These are phyloP conservation scores for Aricia agestis DNA, from an alignment of 1,140 invertebrate genomes.

Conservation along the genomic window DNA sequence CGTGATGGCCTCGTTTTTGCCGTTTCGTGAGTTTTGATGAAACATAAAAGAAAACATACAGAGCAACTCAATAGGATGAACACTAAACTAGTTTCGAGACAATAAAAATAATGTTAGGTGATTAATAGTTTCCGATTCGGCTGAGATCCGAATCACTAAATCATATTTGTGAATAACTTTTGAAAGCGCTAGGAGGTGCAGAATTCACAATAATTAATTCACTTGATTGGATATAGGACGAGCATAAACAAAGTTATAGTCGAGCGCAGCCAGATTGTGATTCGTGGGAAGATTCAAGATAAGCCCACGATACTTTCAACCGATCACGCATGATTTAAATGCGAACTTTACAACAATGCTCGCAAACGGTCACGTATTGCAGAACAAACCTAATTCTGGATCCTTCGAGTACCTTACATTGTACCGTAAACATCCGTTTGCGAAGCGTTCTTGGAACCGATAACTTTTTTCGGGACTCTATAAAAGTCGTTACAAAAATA, in stretches of 20 bases:
- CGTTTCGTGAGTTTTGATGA: neutral
- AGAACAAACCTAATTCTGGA: conserved; percentile 33
- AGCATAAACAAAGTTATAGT: conserved; percentile 34
- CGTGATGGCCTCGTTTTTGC: neutral
- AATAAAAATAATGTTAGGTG: neutral
- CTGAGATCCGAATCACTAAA: neutral
- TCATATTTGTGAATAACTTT: neutral
- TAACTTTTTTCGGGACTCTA: too few relatives aligned
- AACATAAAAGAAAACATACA: neutral
- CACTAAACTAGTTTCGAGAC: neutral
- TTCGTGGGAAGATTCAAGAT: conserved; percentile 60
- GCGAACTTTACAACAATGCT: conserved; percentile 51
- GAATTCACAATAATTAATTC: neutral
- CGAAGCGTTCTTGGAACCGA: too few relatives aligned
- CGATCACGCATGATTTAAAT: conserved; percentile 65
- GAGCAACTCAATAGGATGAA: too few relatives aligned
- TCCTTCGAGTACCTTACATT: neutral
- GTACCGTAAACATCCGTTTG: too few relatives aligned
- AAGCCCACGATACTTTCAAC: conserved; percentile 56
- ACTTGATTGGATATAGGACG: neutral
- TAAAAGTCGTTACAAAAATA: too few relatives aligned
- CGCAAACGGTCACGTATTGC: conserved; percentile 47
- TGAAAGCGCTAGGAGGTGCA: neutral
- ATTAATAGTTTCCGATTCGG: neutral
- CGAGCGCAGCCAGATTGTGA: conserved; percentile 40